Conservation (phyloP, 1,140 invertebrate species). For the Aphis craccivora region DNA sequence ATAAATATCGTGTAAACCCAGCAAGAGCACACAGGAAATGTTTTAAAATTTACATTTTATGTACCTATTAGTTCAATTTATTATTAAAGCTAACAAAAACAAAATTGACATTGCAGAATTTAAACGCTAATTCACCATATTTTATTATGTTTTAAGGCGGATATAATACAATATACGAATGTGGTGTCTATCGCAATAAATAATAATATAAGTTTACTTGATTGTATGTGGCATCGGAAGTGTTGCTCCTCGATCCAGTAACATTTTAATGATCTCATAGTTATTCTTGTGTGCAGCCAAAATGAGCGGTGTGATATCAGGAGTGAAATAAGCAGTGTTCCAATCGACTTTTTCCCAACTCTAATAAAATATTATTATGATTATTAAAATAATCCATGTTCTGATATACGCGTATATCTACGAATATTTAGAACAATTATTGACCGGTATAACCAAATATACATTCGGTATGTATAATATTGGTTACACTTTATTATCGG, state of each 20-base stretch:
- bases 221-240: slow-evolving; percentile 88
- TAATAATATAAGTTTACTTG: slow-evolving; percentile 65
- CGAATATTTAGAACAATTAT: not conserved
- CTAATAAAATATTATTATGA: slow-evolving; percentile 65
- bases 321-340: slow-evolving; percentile 83
- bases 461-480: not conserved
- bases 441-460: not conserved
- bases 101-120: too few species aligned
- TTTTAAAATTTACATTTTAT: too few species aligned
- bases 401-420: not conserved
- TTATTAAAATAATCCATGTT: not conserved
- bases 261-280: slow-evolving; percentile 92
- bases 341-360: slow-evolving; percentile 87
- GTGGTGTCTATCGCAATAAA: not conserved
- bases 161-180: not conserved
- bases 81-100: too few species aligned
- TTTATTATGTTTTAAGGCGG: not conserved
- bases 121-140: not conserved
- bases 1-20: too few species aligned
- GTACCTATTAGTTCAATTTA: too few species aligned
- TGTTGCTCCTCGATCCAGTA: slow-evolving; percentile 86
- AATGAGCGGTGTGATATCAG: slow-evolving; percentile 91
- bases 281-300: slow-evolving; percentile 92
- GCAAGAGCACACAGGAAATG: too few species aligned
- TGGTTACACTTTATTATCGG: not conserved